These are phyloP conservation scores for Amniataba percoides DNA, from an alignment of 2,797 vertebrate genomes.

Conservation along the genomic window DNA sequence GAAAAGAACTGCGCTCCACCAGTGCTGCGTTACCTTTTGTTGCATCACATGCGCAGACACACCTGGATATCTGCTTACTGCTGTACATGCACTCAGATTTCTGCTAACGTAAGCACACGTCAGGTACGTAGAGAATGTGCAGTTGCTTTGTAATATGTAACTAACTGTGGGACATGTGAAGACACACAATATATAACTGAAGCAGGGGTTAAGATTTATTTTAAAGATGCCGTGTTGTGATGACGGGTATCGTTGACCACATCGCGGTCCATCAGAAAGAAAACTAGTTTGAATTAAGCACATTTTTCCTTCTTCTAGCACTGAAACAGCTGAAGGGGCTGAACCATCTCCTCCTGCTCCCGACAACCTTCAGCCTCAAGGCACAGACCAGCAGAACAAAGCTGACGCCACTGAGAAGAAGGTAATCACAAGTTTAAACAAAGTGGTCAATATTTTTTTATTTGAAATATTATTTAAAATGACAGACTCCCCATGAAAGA, in stretches of 20 bases:
- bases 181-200: not conserved
- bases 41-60: slow-evolving; percentile 52
- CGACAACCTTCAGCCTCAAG: slow-evolving; percentile 34
- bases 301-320: slow-evolving; percentile 59
- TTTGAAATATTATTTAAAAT: not conserved
- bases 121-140: slow-evolving; percentile 25
- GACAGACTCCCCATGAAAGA: not conserved
- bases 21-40: slow-evolving; percentile 53
- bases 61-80: slow-evolving; percentile 60
- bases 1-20: slow-evolving; percentile 19
- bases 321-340: slow-evolving; percentile 46
- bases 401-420: slow-evolving; percentile 81
- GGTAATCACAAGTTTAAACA: slow-evolving; percentile 66
- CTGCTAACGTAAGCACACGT: slow-evolving; percentile 51
- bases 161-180: not conserved
- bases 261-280: too few relatives aligned
- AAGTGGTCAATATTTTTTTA: not conserved
- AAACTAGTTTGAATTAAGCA: slow-evolving; percentile 24
- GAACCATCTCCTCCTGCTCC: slow-evolving; percentile 48
- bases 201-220: not conserved
- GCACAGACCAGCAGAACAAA: slow-evolving; percentile 59
- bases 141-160: slow-evolving; percentile 25
- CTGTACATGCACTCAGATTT: slow-evolving; percentile 38
- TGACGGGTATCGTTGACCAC: not conserved
- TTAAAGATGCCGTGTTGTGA: not conserved